These are phyloP conservation scores for Agrilus mali DNA, from an alignment of 2,888 invertebrate species.

Conservation along the genomic window DNA sequence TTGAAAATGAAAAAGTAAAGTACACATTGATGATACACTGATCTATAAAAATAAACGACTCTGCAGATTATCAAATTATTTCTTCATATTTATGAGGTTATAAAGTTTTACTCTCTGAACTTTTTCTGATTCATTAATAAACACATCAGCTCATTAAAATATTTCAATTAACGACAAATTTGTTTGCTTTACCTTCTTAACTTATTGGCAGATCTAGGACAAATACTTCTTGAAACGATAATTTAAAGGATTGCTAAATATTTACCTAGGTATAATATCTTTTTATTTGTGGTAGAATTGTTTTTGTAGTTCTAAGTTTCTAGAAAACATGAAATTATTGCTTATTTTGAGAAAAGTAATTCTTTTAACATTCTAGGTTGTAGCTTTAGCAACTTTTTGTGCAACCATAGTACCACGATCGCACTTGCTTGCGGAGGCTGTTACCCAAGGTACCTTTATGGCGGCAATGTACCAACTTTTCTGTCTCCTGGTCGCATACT, in stretches of 20 bases:
- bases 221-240: neutral
- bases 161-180: too few relatives aligned
- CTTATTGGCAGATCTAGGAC: too few relatives aligned
- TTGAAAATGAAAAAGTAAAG: too few relatives aligned
- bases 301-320: neutral
- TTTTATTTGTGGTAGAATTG: neutral
- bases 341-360: neutral
- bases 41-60: too few relatives aligned
- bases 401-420: conserved; percentile 48
- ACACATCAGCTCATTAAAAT: too few relatives aligned
- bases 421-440: conserved; percentile 53
- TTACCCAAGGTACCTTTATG: conserved; percentile 57
- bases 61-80: too few relatives aligned
- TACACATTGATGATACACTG: too few relatives aligned
- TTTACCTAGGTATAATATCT: too few relatives aligned
- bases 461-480: conserved; percentile 57
- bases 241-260: neutral
- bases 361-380: conserved; percentile 36
- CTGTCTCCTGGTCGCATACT: conserved; percentile 51
- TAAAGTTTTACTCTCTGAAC: too few relatives aligned
- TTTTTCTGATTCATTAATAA: too few relatives aligned
- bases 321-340: neutral
- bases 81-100: too few relatives aligned
- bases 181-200: too few relatives aligned
- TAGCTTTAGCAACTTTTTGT: conserved; percentile 43